phyloP scores from a whole-genome alignment of 2,888 invertebrate species.

The Eilema depressum region DNA sequence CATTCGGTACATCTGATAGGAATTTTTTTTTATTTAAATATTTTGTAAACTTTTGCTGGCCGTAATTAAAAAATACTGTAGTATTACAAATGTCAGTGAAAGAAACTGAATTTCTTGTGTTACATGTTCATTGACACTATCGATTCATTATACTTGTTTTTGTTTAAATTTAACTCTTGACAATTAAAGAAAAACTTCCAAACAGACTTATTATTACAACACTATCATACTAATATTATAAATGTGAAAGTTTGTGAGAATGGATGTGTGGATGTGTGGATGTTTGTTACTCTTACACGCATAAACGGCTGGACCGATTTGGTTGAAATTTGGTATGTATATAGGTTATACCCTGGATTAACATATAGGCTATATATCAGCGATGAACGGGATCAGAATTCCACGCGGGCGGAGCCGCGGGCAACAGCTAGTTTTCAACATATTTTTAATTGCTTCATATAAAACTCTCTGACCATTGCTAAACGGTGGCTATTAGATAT shows the following conservation, averaged over 20 bases:
- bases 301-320: too few relatives aligned
- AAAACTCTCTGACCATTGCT: background rate
- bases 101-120: slow-evolving; percentile 40
- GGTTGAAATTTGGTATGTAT: too few relatives aligned
- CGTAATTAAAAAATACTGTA: slow-evolving; percentile 41
- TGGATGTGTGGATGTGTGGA: too few relatives aligned
- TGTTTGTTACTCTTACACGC: too few relatives aligned
- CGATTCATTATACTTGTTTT: slow-evolving; percentile 33
- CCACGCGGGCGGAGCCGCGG: too few relatives aligned
- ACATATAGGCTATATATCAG: too few relatives aligned
- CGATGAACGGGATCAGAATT: too few relatives aligned
- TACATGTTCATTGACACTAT: slow-evolving; percentile 32
- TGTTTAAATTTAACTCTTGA: slow-evolving; percentile 16
- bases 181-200: slow-evolving; percentile 14
- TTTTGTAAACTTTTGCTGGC: slow-evolving; percentile 29
- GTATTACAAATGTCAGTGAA: slow-evolving; percentile 26
- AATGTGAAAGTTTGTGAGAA: too few relatives aligned
- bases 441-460: background rate
- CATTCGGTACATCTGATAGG: slow-evolving; percentile 35
- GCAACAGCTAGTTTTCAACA: too few relatives aligned
- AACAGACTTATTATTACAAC: background rate
- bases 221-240: too few relatives aligned
- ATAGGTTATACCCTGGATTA: too few relatives aligned
- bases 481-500: background rate
- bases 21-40: slow-evolving; percentile 24